A percentile compares a stretch with the other conserved stretches of the same genome.
phyloP scores from a whole-genome alignment of 2,113 vertebrate species.

The Hippocampus barbouri region DNA sequence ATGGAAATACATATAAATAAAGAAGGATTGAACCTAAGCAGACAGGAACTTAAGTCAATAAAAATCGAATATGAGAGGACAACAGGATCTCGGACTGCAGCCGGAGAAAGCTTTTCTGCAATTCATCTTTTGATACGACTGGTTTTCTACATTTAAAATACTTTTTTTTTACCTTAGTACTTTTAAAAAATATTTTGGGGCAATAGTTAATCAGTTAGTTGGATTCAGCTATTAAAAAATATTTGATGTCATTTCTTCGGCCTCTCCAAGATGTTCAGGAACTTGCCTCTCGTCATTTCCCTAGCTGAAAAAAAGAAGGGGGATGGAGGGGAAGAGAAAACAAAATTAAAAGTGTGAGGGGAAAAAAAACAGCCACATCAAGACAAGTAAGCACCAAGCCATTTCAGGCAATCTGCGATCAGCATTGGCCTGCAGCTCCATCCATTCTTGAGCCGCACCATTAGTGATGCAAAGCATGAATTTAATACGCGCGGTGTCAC shows the following conservation, averaged over 20 bases:
- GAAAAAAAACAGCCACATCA: not conserved
- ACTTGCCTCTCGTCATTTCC: slow-evolving; percentile 98
- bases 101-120: slow-evolving; percentile 1
- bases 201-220: not conserved
- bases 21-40: slow-evolving; percentile 30
- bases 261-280: slow-evolving; percentile 96
- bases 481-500: slow-evolving; percentile 92
- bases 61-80: slow-evolving; percentile 20
- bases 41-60: slow-evolving; percentile 11
- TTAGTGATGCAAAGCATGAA: slow-evolving; percentile 88
- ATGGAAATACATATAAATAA: slow-evolving; percentile 65
- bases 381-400: not conserved
- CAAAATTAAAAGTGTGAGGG: slow-evolving; percentile 14
- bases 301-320: slow-evolving; percentile 80
- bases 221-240: not conserved
- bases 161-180: not conserved
- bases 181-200: slow-evolving; percentile 11
- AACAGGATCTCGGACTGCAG: not conserved
- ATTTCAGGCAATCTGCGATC: slow-evolving; percentile 3
- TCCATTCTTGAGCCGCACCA: slow-evolving; percentile 68
- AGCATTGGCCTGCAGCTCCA: slow-evolving; percentile 26
- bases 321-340: not conserved
- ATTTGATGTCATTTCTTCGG: slow-evolving; percentile 83
- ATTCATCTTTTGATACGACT: not conserved
- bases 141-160: not conserved